Base-by-base conservation (phyloP, 2,797 vertebrate species). In the Lutjanus argentimaculatus region DNA sequence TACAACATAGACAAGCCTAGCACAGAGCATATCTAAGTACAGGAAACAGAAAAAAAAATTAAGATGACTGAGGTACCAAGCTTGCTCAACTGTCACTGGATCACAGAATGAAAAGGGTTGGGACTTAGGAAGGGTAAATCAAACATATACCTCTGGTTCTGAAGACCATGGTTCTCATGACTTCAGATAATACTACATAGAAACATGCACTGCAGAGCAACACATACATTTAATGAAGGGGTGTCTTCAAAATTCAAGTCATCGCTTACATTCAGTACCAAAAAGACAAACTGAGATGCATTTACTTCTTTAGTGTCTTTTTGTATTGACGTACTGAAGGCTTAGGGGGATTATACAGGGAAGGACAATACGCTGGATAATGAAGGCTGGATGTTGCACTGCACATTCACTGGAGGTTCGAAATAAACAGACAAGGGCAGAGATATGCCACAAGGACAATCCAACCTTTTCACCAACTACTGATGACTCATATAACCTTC, bases 351-450 rank as follows among this genome's bases (percentile, higher is more conserved):
- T 80, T 69, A 57, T 7, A 15, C 30, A 30, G 45, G 1, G 1
- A 55, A 22, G 51, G n/a, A 59, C 40, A 62, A 25, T 13, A 15
- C n/a, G 64, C 25, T 67, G 19, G 9, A 48, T 62, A 82, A 52
- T 59, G 40, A 64, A 65, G 43, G 45, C 22, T 56, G 56, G 13
- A 63, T n/a, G 36, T 52, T 72, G 30, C 66, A 59, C 17, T 15
- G 36, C 49, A 49, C 14, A 63, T 72, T 83, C 71, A 80, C 76
- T 75, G 64, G 67, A 77, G 69, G 82, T 66, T 85, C 65, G 42
- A 76, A 67, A 67, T 72, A 67, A 75, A 72, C 73, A 75, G 73
- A 84, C 83, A 61, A 79, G 58, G 82, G 72, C 62, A 64, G 12
- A 68, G 52, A 80, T 9, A 42, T 12, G 14, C 12, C 17, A 66